Base-by-base conservation (phyloP, 2,797 vertebrate species). In the Emys orbicularis region DNA sequence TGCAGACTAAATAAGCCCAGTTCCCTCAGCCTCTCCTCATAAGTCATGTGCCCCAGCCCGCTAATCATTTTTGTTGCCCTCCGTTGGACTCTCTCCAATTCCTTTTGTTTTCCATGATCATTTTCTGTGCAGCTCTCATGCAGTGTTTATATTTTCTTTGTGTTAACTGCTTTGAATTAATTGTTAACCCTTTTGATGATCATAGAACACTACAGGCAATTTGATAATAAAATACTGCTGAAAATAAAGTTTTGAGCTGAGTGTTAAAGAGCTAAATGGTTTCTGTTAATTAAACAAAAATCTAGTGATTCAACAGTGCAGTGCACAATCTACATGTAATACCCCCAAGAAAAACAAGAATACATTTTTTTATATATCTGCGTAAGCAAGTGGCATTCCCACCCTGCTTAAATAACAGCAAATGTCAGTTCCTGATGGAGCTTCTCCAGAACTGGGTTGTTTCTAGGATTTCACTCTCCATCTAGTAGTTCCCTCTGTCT, bases 231-330 rank as follows among this genome's bases (percentile, higher is more conserved):
- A 93, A 83, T 49, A 4, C 79, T 9, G 19, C 72, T 83, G 79
- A 65, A 82, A 61, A 93, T 79, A 80, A 18, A 65, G 82, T 52
- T 37, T 79, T 89, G 34, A 81, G 18, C 34, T 74, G 65, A 79
- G 61, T 5, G 10, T 29, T 61, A 16, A 79, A 79, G 2, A 87
- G 47, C 59, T 47, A 81, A 44, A 61, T 23, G 8, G 7, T n/a
- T n/a, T n/a, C n/a, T n/a, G n/a, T 31, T 91, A 44, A 2, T 76
- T 83, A 59, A 27, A 93, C 93, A 81, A 31, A 93, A 95, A 84
- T 74, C 59, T 23, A 61, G 23, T 74, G 37, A 59, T 74, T 79
- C 57, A 7, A 61, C 59, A 13, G 37, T 52, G 16, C 34, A 74
- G 41, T 34, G 12, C 21, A 52, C 77, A 76, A 12, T 89, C 6